A percentile compares a stretch with the other conserved stretches of the same genome.
These are phyloP conservation scores for Stenchaetothrips biformis DNA, from an alignment of 2,888 invertebrate genomes.

Conservation along the genomic window DNA sequence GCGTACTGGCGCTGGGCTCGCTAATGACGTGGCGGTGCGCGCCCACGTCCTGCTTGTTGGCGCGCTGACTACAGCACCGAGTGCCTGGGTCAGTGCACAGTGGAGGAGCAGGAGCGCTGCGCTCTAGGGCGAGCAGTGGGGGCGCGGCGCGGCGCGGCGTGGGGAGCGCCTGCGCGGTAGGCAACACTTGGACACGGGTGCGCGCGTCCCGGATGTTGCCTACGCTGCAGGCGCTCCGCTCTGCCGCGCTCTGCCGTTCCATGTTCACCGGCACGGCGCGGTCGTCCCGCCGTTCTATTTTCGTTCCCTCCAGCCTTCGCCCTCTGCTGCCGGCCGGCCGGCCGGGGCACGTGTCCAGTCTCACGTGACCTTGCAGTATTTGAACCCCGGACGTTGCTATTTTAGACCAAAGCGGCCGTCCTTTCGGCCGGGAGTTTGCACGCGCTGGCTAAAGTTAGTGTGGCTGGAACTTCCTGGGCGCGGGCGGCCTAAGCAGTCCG, in stretches of 20 bases:
- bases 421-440: conserved; percentile 47
- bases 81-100: conserved; percentile 4
- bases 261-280: conserved; percentile 47
- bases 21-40: background rate
- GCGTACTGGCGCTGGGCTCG: too few species aligned
- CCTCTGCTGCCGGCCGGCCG: too few species aligned
- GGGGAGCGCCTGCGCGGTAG: background rate
- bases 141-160: conserved; percentile 44
- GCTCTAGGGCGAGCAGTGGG: background rate
- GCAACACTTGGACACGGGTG: background rate
- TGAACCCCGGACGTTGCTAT: too few species aligned
- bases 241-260: background rate
- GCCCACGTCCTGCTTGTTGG: too few species aligned
- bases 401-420: too few species aligned
- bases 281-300: background rate
- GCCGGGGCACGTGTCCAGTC: too few species aligned
- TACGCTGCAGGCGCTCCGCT: background rate
- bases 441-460: conserved; percentile 51
- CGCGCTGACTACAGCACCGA: too few species aligned
- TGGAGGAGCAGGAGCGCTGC: background rate
- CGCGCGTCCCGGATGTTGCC: background rate
- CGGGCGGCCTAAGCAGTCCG: conserved; percentile 47
- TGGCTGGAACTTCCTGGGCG: too few species aligned
- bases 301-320: conserved; percentile 42
- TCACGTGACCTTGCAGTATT: too few species aligned